Evolutionary conservation across 2,113 vertebrate species (phyloP), one percentile per base, ranked within the genome.

Genomic region (Grammomys dolichurus): DNA sequence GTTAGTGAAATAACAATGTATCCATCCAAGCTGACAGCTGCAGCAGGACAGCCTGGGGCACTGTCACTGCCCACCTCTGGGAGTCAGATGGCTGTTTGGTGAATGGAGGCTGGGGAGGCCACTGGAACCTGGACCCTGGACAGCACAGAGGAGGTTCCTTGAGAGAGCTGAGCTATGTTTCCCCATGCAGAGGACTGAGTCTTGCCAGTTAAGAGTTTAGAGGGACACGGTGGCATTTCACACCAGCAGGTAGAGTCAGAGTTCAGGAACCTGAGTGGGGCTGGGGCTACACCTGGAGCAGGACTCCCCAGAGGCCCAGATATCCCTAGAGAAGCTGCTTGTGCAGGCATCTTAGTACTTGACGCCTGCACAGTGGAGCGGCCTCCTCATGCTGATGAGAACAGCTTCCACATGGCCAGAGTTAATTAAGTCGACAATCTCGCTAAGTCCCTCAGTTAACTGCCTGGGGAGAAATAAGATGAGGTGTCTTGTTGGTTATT

Each of bases 391-490:
- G 67, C 43, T 9, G 58, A 60, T 22, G 36, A 7, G 51, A 73
- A 60, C 91, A 16, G 77, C 94, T 69, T 92, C 86, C 95, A 0
- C 24, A 28, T 5, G 17, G 69, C 73, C 67, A 48, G 48, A 70
- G 97, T 91, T 96, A 97, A 98, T 97, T 97, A 96, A 97, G 91
- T 70, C 81, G 95, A 81, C 87, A 93, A 2, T 96, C 96, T 97
- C 75, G 40, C 40, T 89, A 95, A 96, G 80, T 65, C 26, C 11
- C 76, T 31, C 77, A 36, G 90, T 94, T 90, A 96, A 78, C 80
- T 76, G 81, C 87, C 69, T 28, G 31, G 90, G 96, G 88, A 24
- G 46, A 95, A 97, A 96, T 73, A 95, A 94, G 69, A 93, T 19
- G 0, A 93, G 97, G n/a, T 75, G 85, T 26, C 54, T 92, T 92